Evolutionary conservation across 92 coral and sea anemone genomes (phyloP), one percentile per base, ranked within the genome.

Genomic region (Palythoa caribaeorum): DNA sequence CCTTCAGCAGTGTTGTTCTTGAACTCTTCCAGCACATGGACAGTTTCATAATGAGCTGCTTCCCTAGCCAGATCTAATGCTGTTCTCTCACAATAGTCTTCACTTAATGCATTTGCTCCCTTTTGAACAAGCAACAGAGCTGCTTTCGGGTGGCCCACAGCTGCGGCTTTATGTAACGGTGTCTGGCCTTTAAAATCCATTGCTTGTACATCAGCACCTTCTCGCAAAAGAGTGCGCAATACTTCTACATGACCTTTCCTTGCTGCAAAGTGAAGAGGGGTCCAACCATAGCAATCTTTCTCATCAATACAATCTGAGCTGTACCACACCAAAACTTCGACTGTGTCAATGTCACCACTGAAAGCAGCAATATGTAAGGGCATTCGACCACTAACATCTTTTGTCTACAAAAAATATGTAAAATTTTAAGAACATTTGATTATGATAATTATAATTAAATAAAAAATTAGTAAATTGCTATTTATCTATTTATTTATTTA

Each of bases 341-440:
- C 84, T 7, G 84, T 78, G 48, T 78, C 84, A 78, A 66, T 59
- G 65, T 78, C 84, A 57, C 84, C 84, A 59, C 84, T 78, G 36
- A 78, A 78, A 17, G 84, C 84, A 3, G 84, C 84, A 38, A 78
- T 65, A 36, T 78, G 84, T 36, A 78, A 39, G 1, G 84, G 84
- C 35, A 60, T 78, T 40, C 84, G 70, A 6, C 70, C 70, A 78
- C 28, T 57, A 6, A 11, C 48, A 9, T 78, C 84, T 52, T 78
- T 47, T 78, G 71, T 6, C 84, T 78, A 59, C 2, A 13, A 59
- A 13, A n/a, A 59, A 59, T 8, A 44, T 44, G 28, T 28, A 28
- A 28, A 28, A 28, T 28, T 28, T 28, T 28, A 28, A 28, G 28
- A 28, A 28, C 28, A 0, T 28, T 28, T 28, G 28, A 28, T 28